Percentiles rank a stretch among this genome's conserved stretches.
These are phyloP conservation scores for Cartodere bifasciata DNA, from an alignment of 2,888 invertebrate genomes.

Conservation along the genomic window DNA sequence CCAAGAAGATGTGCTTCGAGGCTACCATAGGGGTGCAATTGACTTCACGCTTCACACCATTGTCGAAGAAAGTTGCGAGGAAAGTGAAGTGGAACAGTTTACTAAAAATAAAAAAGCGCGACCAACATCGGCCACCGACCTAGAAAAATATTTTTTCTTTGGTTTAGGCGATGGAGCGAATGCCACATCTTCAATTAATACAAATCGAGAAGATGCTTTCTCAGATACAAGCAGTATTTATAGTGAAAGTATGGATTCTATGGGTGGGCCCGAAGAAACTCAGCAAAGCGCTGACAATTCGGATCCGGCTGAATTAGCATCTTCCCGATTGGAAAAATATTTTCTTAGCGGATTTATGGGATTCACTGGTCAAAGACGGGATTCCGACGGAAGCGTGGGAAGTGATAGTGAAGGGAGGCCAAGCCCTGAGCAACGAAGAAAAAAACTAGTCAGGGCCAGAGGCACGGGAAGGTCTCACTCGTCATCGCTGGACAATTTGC, in stretches of 20 bases:
- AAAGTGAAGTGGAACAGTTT: conserved; percentile 68
- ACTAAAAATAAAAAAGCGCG: conserved; percentile 44
- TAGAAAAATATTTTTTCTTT: conserved; percentile 86
- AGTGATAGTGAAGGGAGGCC: conserved; percentile 83
- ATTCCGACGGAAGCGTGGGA: conserved; percentile 78
- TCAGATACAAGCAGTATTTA: conserved; percentile 80
- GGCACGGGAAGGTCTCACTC: conserved; percentile 75
- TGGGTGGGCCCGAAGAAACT: conserved; percentile 43
- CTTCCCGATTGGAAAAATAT: conserved; percentile 79
- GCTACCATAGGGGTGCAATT: conserved; percentile 70
- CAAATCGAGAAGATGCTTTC: conserved; percentile 46
- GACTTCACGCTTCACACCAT: conserved; percentile 89
- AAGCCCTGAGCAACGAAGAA: conserved; percentile 75
- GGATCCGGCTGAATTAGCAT: conserved; percentile 64
- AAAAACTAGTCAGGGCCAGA: conserved; percentile 66
- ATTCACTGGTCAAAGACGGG: conserved; percentile 61
- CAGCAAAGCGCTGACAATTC: conserved; percentile 26
- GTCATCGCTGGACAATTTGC: conserved; percentile 65
- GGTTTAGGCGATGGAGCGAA: conserved; percentile 65
- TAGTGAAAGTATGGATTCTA: conserved; percentile 69
- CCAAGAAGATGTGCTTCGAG: conserved; percentile 68
- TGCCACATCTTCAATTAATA: conserved; percentile 39
- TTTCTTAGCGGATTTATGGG: conserved; percentile 79
- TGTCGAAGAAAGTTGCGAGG: conserved; percentile 89
- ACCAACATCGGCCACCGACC: conserved; percentile 65